Evolutionary conservation across 2,888 invertebrate genomes (phyloP).

Genomic region (Apomyelois bistriatella): DNA sequence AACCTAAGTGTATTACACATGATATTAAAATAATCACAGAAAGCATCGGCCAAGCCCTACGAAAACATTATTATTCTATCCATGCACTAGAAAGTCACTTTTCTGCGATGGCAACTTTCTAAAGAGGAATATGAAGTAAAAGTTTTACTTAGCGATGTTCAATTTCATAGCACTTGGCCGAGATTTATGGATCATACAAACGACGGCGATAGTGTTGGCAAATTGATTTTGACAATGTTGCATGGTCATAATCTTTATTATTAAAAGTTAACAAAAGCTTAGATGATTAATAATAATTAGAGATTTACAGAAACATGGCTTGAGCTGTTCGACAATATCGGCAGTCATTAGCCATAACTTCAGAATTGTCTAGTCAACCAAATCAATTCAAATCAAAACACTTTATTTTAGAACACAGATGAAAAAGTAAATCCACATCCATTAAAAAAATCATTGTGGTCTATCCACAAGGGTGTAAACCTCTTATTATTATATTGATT

Average conservation of each 20-base stretch:
- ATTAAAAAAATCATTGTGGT: no score
- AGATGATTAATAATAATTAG: no score
- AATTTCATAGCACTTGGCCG: constrained; percentile 3
- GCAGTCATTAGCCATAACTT: no score
- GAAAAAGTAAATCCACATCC: no score
- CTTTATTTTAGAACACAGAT: no score
- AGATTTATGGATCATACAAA: constrained; percentile 3
- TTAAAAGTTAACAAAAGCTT: neutral
- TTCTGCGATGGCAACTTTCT: neutral
- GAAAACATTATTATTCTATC: neutral
- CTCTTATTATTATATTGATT: no score
- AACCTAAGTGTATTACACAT: neutral
- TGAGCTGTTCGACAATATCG: no score
- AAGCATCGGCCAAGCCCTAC: neutral
- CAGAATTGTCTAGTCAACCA: no score
- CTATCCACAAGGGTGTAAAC: no score
- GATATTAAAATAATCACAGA: neutral
- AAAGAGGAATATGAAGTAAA: constrained; percentile 1
- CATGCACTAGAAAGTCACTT: neutral
- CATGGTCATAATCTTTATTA: constrained; percentile 4
- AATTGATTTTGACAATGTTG: constrained; percentile 9
- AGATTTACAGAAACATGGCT: no score
- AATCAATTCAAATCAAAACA: no score
- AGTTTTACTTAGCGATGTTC: constrained; percentile 8
- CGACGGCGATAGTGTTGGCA: constrained; percentile 1